Evolutionary conservation across 2,888 invertebrate genomes (phyloP), one percentile per base, ranked within the genome.

Genomic region (Tachina fera): DNA sequence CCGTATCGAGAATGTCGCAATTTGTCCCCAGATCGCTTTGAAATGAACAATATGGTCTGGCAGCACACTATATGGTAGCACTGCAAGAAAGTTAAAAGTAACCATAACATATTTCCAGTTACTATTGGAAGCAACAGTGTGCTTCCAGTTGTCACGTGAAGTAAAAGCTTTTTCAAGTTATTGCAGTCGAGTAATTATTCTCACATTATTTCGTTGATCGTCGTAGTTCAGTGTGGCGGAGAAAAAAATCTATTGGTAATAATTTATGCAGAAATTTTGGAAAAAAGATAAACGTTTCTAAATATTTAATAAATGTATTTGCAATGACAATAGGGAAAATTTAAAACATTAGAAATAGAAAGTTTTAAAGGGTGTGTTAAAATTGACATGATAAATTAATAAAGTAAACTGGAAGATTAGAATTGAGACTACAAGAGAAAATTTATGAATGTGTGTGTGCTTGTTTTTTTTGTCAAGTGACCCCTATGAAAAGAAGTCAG

Each of bases 131-230:
- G 72, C 53, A 60, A 22, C 53, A 67, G 11, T 43, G 19, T 72
- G 61, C 65, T 86, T 86, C 86, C 86, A 85, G 68, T 78, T 86
- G 86, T 86, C 86, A 86, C 86, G 86, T 86, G 86, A 86, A 86
- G 83, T 51, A 80, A 86, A 83, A 86, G 86, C 83, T 86, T 80
- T 79, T 67, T 61, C 71, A 76, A 82, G 60, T 56, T 61, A 83
- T 80, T 80, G 86, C 83, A 83, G 76, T 76, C 75, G 67, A 78
- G 41, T 75, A 82, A 47, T 45, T 86, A 76, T n/a, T n/a, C n/a
- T n/a, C n/a, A n/a, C n/a, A 86, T 86, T 86, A 86, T 86, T 83
- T 86, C 79, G 83, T 86, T 86, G 86, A 86, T 83, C 83, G 79
- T 86, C 83, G 83, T 76, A 49, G 83, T 80, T 86, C 79, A 79